Conservation (phyloP, 2,888 invertebrate species). For the Morpho deidamia region DNA sequence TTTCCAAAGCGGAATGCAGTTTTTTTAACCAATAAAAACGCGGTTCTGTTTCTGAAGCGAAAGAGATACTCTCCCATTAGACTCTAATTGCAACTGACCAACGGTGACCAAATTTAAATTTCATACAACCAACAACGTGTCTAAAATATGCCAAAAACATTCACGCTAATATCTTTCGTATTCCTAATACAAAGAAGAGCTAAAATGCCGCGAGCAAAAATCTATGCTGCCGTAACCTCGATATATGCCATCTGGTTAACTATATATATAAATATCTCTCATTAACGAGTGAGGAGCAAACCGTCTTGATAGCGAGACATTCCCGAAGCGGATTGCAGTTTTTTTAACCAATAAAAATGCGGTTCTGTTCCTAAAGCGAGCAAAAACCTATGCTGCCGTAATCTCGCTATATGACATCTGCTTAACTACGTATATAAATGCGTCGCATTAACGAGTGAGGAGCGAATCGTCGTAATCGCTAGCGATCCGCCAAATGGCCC, state of each 20-base stretch:
- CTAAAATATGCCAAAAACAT: conserved; percentile 26
- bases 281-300: conserved; percentile 18
- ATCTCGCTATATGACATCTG: conserved; percentile 16
- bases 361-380: no score
- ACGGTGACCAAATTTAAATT: conserved; percentile 71
- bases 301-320: conserved; percentile 36
- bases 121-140: conserved; percentile 28
- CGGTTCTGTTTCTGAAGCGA: no score
- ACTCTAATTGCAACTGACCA: conserved; percentile 33
- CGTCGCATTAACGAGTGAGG: conserved; percentile 20
- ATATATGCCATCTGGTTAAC: conserved; percentile 18
- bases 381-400: conserved; percentile 12
- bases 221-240: conserved; percentile 4
- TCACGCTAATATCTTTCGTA: conserved; percentile 29
- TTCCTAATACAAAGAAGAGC: conserved; percentile 23
- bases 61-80: no score
- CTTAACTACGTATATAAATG: conserved; percentile 21
- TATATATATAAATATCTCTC: conserved; percentile 27
- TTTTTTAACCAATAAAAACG: conserved; percentile 64
- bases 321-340: conserved; percentile 62
- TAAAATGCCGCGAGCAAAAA: conserved; percentile 22
- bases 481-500: conserved; percentile 19
- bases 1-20: conserved; percentile 60
- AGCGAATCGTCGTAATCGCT: conserved; percentile 20
- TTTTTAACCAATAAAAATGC: conserved; percentile 63